These are phyloP conservation scores for Pseudomugil gertrudae DNA, from an alignment of 2,797 vertebrate species.

Conservation along the genomic window DNA sequence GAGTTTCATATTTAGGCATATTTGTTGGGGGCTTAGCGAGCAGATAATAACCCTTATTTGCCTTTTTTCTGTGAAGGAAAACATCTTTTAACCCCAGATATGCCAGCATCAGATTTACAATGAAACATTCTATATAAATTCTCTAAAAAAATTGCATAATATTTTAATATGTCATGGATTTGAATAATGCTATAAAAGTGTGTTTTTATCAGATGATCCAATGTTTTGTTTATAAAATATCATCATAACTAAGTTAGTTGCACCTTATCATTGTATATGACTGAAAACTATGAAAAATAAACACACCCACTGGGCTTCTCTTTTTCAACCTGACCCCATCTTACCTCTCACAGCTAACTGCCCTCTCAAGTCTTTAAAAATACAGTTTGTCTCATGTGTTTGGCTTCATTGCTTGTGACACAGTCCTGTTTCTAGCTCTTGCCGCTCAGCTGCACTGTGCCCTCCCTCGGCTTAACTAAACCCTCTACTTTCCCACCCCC, in stretches of 20 bases:
- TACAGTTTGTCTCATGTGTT: conserved; percentile 67
- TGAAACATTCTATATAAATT: not conserved
- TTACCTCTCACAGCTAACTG: conserved; percentile 29
- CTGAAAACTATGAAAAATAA: conserved; percentile 21
- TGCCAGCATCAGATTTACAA: too few relatives aligned
- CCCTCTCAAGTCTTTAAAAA: conserved; percentile 76
- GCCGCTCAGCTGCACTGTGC: conserved; percentile 58
- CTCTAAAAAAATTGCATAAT: not conserved
- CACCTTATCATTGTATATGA: not conserved
- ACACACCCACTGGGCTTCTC: conserved; percentile 36
- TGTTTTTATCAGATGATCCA: not conserved
- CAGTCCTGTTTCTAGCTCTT: conserved; percentile 56
- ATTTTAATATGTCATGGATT: not conserved
- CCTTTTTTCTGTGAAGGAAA: too few relatives aligned
- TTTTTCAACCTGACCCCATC: conserved; percentile 19
- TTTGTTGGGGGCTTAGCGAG: too few relatives aligned
- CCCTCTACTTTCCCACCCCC: conserved; percentile 31
- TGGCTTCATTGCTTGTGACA: conserved; percentile 75
- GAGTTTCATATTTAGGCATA: too few relatives aligned
- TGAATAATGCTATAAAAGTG: not conserved
- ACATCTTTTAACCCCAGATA: too few relatives aligned
- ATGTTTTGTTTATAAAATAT: not conserved
- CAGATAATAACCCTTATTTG: too few relatives aligned
- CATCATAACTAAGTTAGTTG: not conserved
- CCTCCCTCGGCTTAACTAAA: conserved; percentile 53